A percentile compares a stretch with the other conserved stretches of the same genome.
Conservation (phyloP, 1,140 invertebrate species). For the Caenorhabditis remanei region DNA sequence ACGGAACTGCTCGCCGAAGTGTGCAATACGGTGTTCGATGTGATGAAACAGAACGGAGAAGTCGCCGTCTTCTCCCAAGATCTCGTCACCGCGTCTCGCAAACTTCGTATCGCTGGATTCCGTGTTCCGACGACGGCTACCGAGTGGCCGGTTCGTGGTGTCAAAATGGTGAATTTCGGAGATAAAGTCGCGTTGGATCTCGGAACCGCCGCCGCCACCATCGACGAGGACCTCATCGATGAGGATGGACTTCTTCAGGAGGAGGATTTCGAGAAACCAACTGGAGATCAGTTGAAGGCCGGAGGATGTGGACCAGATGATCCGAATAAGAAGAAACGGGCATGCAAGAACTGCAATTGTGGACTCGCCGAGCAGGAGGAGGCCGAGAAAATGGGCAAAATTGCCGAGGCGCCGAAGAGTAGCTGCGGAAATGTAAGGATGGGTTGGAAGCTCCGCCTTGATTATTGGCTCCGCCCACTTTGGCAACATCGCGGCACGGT, state of each 20-base stretch:
- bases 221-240: slow-evolving; percentile 68
- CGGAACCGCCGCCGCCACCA: not conserved
- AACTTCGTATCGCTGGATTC: slow-evolving; percentile 48
- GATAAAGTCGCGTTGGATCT: slow-evolving; percentile 32
- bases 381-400: slow-evolving; percentile 80
- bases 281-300: slow-evolving; percentile 62
- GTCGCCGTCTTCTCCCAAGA: slow-evolving; percentile 12
- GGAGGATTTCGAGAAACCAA: slow-evolving; percentile 69
- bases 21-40: slow-evolving; percentile 40
- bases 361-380: slow-evolving; percentile 93
- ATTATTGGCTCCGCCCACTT: too few relatives aligned
- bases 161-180: slow-evolving; percentile 28
- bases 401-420: slow-evolving; percentile 82
- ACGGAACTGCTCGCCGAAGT: slow-evolving; percentile 38
- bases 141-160: slow-evolving; percentile 1
- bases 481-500: not conserved
- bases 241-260: slow-evolving; percentile 67
- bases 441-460: too few relatives aligned
- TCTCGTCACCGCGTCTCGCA: not conserved
- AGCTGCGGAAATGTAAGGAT: slow-evolving; percentile 93
- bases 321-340: slow-evolving; percentile 85
- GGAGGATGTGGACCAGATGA: slow-evolving; percentile 66
- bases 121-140: not conserved
- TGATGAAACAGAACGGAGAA: slow-evolving; percentile 42
- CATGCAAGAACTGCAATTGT: slow-evolving; percentile 97